Evolutionary conservation across 2,888 invertebrate genomes (phyloP).

Genomic region (Caradrina clavipalpis): DNA sequence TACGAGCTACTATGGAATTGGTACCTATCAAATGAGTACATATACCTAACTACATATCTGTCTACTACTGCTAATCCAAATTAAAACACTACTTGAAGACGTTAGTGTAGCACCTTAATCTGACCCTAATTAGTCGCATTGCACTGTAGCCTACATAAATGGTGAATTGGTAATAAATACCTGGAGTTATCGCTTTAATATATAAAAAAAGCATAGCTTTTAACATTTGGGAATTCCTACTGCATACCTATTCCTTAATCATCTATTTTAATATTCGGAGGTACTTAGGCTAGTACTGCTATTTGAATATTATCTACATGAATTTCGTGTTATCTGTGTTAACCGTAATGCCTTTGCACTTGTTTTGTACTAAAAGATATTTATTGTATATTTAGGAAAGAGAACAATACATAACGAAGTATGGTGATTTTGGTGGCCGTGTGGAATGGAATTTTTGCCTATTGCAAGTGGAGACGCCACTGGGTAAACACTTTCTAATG

Average conservation of each 20-base stretch:
- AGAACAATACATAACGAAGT: constrained; percentile 64
- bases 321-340: constrained; percentile 12
- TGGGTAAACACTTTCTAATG: constrained; percentile 69
- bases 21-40: constrained; percentile 42
- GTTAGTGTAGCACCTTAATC: neutral
- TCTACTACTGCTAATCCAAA: neutral
- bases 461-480: constrained; percentile 66
- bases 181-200: too few species aligned
- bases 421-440: constrained; percentile 66
- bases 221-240: too few species aligned
- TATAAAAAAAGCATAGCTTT: neutral
- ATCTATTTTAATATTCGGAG: neutral
- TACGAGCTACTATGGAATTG: constrained; percentile 70
- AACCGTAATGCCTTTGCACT: constrained; percentile 1
- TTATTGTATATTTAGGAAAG: constrained; percentile 64
- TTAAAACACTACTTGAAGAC: constrained; percentile 1
- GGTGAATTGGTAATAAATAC: neutral
- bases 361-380: constrained; percentile 17
- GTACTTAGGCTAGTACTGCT: too few species aligned
- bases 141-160: neutral
- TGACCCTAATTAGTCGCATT: neutral
- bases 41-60: neutral
- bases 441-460: constrained; percentile 68
- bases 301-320: constrained; percentile 29
- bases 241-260: neutral